Conservation (phyloP, 2,888 invertebrate species). For the Antheraea assamensis region DNA sequence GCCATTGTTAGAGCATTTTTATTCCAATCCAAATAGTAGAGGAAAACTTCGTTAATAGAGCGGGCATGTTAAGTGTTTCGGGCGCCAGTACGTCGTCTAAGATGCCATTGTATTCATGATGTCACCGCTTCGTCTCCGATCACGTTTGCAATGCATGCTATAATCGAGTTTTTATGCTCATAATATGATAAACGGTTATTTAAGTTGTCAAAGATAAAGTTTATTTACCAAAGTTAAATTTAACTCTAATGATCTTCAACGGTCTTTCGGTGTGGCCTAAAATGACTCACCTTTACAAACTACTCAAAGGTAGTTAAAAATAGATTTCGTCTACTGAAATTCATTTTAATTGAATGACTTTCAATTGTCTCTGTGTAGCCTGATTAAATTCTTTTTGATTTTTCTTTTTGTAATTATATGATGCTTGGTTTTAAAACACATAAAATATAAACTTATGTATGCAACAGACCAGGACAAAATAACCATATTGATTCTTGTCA, state of each 20-base stretch:
- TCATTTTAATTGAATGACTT: no score
- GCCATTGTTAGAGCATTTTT: not conserved
- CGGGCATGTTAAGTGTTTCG: slow-evolving; percentile 37
- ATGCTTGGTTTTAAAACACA: no score
- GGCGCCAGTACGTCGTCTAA: slow-evolving; percentile 44
- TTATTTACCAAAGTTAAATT: not conserved
- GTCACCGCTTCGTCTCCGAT: slow-evolving; percentile 43
- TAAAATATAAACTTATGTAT: no score
- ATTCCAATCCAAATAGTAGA: not conserved
- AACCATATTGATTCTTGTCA: no score
- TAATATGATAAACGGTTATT: not conserved
- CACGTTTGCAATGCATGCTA: slow-evolving; percentile 32
- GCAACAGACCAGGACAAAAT: not conserved
- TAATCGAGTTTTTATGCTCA: not conserved
- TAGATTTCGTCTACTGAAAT: no score
- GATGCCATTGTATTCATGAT: slow-evolving; percentile 43
- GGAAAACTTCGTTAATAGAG: slow-evolving; percentile 22
- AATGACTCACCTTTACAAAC: no score
- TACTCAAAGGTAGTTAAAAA: no score
- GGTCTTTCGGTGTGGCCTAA: no score
- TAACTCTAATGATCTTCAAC: not conserved
- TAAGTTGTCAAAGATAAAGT: not conserved
- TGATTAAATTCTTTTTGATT: no score
- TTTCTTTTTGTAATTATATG: no score
- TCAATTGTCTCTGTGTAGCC: no score